Percentiles rank a stretch among this genome's conserved stretches.
Conservation (phyloP, 2,113 vertebrate genomes). For the Chaetorhynchus papuensis region DNA sequence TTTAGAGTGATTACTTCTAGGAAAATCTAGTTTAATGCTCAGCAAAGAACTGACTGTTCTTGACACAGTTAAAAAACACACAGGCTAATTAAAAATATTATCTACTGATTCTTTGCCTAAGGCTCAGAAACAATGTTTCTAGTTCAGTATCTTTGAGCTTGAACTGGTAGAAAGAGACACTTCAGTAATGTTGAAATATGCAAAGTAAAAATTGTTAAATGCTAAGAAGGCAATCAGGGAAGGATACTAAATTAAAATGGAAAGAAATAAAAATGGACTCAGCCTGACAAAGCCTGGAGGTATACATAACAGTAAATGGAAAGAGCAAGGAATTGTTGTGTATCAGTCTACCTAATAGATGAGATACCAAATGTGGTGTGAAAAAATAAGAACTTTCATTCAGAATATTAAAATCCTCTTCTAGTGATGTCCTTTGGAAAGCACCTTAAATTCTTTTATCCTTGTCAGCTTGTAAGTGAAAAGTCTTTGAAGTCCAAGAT, state of each 20-base stretch:
- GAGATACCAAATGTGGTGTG: neutral
- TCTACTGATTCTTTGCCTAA: neutral
- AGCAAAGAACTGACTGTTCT: neutral
- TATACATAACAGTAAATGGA: neutral
- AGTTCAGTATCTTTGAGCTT: neutral
- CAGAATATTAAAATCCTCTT: neutral
- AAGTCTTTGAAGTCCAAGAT: neutral
- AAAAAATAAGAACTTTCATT: neutral
- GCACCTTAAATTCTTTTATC: neutral
- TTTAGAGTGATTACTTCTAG: neutral
- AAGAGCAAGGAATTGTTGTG: neutral
- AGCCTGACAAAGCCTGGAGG: neutral
- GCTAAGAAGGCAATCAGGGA: neutral
- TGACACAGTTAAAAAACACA: neutral
- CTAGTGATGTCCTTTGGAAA: neutral
- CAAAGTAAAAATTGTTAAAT: neutral
- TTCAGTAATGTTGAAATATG: neutral
- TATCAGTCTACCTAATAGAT: neutral
- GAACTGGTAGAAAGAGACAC: neutral
- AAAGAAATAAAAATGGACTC: neutral
- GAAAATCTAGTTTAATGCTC: neutral
- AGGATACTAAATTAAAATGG: neutral
- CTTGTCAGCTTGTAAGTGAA: neutral
- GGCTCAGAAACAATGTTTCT: neutral
- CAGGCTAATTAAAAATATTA: neutral